Evolutionary conservation across 2,888 invertebrate genomes (phyloP), one percentile per base, ranked within the genome.

Genomic region (Rosalia funebris): DNA sequence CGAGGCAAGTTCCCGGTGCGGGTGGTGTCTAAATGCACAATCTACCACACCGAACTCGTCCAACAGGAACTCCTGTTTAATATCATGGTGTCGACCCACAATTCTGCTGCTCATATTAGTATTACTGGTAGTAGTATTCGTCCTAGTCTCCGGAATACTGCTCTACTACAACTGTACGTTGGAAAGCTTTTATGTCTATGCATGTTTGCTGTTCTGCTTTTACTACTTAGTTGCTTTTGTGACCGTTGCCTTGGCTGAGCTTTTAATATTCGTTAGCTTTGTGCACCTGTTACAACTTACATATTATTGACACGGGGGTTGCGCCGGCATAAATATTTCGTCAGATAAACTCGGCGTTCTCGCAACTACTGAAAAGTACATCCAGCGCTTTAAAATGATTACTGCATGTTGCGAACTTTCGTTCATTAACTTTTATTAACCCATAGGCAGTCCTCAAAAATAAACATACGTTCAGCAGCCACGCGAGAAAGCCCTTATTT

Each of bases 111-210:
- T 87, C 25, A 81, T 87, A 25, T 79, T 87, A 63, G 84, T 86
- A 46, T 80, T 86, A 44, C 81, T 87, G 64, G 83, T 87, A 63
- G 82, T 86, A 61, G 81, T 86, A 60, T 87, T 87, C 75, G 84
- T 86, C 17, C 79, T 86, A 74, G 83, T 87, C 64, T 86, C 86
- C 65, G 86, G 86, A 50, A 83, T 86, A 55, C 81, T 87, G 41
- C 83, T 87, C 57, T 87, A 86, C 77, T 85, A 85, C 72, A 86
- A 87, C 78, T 86, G 87, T 87, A 81, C 82, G 86, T 86, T 78
- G 42, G 36, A 39, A 44, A 36, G 53, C 37, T 54, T 58, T 58
- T 53, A 50, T 57, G 44, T 47, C 12, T 20, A 34, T 54, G 59
- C 54, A 59, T 55, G 59, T 52, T 59, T 32, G 45, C 9, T 54